These are phyloP conservation scores for Sitobion miscanthi DNA, from an alignment of 1,140 invertebrate species.

Conservation along the genomic window DNA sequence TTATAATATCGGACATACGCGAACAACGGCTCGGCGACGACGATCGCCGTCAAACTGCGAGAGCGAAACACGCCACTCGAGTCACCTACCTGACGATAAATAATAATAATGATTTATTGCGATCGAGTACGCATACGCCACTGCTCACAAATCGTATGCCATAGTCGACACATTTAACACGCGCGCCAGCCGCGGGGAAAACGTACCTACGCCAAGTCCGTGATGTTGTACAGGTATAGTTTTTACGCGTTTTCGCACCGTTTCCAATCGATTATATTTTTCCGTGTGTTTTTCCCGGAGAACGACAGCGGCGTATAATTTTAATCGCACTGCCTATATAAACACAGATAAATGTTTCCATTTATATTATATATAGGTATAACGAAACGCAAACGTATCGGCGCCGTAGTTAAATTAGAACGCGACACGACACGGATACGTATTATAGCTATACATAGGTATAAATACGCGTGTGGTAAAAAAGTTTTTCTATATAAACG, in stretches of 20 bases:
- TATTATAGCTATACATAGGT: too few species aligned
- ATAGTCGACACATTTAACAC: neutral
- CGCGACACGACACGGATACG: neutral
- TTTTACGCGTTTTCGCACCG: neutral
- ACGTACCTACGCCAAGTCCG: too few species aligned
- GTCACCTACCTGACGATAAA: neutral
- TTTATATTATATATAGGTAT: neutral
- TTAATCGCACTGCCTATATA: neutral
- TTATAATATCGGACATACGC: too few species aligned
- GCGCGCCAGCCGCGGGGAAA: neutral
- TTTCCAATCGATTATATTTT: neutral
- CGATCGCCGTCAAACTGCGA: neutral
- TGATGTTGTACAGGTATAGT: too few species aligned
- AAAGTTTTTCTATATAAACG: neutral
- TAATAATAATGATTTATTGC: neutral
- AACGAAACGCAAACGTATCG: neutral
- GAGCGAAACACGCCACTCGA: neutral
- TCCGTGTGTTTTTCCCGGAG: neutral
- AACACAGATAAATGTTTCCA: too few species aligned
- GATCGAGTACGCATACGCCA: too few species aligned
- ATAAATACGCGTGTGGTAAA: neutral
- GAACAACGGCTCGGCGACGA: neutral
- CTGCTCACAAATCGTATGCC: neutral
- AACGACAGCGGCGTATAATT: neutral
- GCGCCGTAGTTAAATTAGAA: neutral